Conservation (phyloP, 2,113 vertebrate species). For the Sphyrna mokarran region DNA sequence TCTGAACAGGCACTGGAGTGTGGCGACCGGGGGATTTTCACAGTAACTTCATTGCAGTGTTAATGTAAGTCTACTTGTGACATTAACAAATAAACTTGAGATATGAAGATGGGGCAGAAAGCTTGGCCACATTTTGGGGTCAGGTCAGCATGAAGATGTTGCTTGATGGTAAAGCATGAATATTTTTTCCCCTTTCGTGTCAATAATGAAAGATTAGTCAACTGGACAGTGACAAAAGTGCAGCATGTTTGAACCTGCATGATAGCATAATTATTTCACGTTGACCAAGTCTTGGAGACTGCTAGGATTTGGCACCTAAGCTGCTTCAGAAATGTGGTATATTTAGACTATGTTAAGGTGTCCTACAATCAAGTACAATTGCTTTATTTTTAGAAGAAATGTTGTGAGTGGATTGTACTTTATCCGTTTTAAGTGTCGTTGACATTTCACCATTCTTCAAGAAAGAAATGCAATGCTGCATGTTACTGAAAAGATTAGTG, state of each 20-base stretch:
- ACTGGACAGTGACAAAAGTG: not conserved
- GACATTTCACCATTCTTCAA: not conserved
- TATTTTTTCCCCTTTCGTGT: not conserved
- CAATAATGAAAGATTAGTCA: not conserved
- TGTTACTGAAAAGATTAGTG: not conserved
- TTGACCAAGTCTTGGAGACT: not conserved
- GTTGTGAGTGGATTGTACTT: not conserved
- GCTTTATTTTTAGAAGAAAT: not conserved
- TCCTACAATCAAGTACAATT: not conserved
- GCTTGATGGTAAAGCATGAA: not conserved
- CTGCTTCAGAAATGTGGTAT: not conserved
- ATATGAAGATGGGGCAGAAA: no score
- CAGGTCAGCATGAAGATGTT: not conserved
- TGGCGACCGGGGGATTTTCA: no score
- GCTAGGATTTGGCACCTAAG: not conserved
- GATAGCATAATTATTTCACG: not conserved
- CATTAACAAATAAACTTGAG: no score
- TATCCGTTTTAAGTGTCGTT: not conserved
- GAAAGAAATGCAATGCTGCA: not conserved
- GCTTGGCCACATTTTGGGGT: no score
- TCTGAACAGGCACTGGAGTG: no score
- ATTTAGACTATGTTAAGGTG: not conserved
- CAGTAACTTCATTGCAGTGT: no score
- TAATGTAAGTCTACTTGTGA: no score
- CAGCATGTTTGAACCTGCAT: not conserved